Base-by-base conservation (phyloP, 2,113 vertebrate species). In the Elephas maximus region DNA sequence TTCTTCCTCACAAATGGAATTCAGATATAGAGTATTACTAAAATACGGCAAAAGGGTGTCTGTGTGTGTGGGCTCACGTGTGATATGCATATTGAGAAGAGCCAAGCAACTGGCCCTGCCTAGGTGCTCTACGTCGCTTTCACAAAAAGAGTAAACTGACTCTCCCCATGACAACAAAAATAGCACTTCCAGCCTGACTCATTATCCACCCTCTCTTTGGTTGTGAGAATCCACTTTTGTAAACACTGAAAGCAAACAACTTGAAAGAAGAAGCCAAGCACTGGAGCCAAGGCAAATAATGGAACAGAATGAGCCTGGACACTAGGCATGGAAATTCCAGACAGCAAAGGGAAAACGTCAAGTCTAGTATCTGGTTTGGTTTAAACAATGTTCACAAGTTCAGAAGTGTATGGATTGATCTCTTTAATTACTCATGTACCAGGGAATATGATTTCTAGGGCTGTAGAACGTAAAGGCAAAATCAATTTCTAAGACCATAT, bases 211-310 rank as follows among this genome's bases (percentile, higher is more conserved):
- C 78, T 62, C 69, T 76, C 69, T 87, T 90, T 92, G 78, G 67
- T 86, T 96, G 95, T 93, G 78, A 93, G 94, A 87, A 92, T 93
- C 89, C 84, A 96, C 76, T 96, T 96, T 67, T 18, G 20, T 93
- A 93, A 97, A 97, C 83, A 96, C 18, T 8, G 33, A 90, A 91
- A 62, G 78, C 92, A 97, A 96, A 97, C 90, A 96, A 96, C 89
- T 96, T 94, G 44, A 93, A 91, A 96, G 90, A 81, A 89, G 73
- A 8, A 90, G 96, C 83, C 93, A 96, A 94, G 45, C 5, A 8
- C 0, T 5, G 37, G 23, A 92, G 97, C 97, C 98, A 98, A 98
- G 95, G 73, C 97, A 97, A 98, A 98, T 71, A 95, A 82, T 18
- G 84, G 90, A 85, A 92, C 26, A 91, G 76, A 94, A 88, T 26